Conservation (phyloP, 2,888 invertebrate genomes). For the Luperina testacea region DNA sequence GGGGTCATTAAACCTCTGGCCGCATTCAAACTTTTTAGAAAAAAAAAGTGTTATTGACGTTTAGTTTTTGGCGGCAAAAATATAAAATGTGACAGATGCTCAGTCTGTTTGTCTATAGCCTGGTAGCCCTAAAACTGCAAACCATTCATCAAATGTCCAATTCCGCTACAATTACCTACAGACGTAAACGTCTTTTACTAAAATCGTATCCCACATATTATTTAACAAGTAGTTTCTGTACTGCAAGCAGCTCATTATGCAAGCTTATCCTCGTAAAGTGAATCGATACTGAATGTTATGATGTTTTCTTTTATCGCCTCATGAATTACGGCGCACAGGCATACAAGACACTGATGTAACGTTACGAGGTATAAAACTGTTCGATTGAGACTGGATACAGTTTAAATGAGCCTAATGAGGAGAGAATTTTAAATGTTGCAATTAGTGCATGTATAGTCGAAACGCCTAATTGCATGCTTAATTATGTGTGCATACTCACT, state of each 20-base stretch:
- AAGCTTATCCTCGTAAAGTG: slow-evolving; percentile 25
- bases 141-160: not conserved
- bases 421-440: not conserved
- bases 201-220: slow-evolving; percentile 20
- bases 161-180: slow-evolving; percentile 10
- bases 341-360: slow-evolving; percentile 31
- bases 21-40: not conserved
- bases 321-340: slow-evolving; percentile 21
- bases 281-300: slow-evolving; percentile 39
- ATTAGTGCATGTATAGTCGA: not conserved
- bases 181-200: slow-evolving; percentile 10
- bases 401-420: not conserved
- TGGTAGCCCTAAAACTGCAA: slow-evolving; percentile 2
- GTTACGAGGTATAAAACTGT: not conserved
- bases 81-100: slow-evolving; percentile 3
- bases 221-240: slow-evolving; percentile 20
- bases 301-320: slow-evolving; percentile 42
- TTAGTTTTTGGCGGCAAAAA: slow-evolving; percentile 16
- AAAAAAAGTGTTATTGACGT: not conserved
- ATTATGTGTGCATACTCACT: not conserved
- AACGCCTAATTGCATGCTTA: not conserved
- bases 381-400: slow-evolving; percentile 4
- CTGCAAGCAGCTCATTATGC: slow-evolving; percentile 27
- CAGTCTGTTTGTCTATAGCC: not conserved
- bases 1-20: not conserved